Percentiles rank a stretch among this genome's conserved stretches.
Conservation (phyloP, 2,888 invertebrate genomes). For the Cheilosia pagana region DNA sequence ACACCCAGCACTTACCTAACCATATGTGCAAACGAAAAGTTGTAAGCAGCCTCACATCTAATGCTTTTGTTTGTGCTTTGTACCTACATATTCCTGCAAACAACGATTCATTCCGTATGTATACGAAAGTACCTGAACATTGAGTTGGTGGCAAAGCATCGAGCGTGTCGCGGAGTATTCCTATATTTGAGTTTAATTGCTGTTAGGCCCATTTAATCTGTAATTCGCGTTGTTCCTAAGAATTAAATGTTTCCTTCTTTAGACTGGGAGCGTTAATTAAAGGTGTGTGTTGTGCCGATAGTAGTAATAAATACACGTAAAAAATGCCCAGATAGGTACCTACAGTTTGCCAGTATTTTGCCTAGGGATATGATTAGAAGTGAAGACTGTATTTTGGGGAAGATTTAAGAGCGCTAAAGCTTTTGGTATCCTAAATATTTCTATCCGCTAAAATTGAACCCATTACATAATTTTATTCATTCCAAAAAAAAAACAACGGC, state of each 20-base stretch:
- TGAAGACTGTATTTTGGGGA: constrained; percentile 1
- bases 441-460: no score
- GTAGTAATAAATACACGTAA: constrained; percentile 24
- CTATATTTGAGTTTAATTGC: constrained; percentile 28
- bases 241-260: constrained; percentile 1
- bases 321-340: background rate
- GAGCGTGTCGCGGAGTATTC: constrained; percentile 5
- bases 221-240: constrained; percentile 20
- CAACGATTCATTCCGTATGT: background rate
- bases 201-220: constrained; percentile 45
- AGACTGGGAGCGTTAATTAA: constrained; percentile 19
- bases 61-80: background rate
- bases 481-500: no score
- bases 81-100: background rate
- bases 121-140: no score
- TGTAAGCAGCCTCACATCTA: constrained; percentile 22
- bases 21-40: constrained; percentile 21
- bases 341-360: constrained; percentile 3
- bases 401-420: background rate
- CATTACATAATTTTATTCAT: no score
- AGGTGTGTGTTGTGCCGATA: constrained; percentile 22
- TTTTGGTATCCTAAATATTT: background rate
- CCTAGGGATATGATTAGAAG: background rate
- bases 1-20: constrained; percentile 10
- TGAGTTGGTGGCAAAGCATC: background rate